Percentiles rank a stretch among this genome's conserved stretches.
These are phyloP conservation scores for Scelioninae gen. 2 DNA, from an alignment of 2,888 invertebrate genomes.

Conservation along the genomic window DNA sequence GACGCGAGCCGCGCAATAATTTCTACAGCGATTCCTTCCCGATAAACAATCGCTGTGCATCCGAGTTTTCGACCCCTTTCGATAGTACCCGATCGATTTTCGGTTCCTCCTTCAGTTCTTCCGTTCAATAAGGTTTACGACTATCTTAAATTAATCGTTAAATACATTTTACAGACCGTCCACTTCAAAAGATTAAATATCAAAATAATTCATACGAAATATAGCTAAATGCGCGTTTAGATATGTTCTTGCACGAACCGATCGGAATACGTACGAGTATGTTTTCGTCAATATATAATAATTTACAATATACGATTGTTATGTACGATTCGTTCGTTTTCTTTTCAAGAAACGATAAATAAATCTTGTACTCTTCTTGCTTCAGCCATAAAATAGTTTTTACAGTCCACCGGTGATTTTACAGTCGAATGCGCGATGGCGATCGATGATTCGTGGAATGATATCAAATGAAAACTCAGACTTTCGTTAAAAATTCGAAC, in stretches of 20 bases:
- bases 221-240: constrained; percentile 55
- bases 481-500: constrained; percentile 48
- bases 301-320: constrained; percentile 32
- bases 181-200: constrained; percentile 61
- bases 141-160: constrained; percentile 66
- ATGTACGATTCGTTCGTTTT: constrained; percentile 13
- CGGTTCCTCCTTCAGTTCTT: not conserved
- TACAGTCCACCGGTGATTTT: constrained; percentile 25
- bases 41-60: constrained; percentile 25
- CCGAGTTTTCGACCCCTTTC: not conserved
- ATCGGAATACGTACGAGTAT: constrained; percentile 26
- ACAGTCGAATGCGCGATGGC: constrained; percentile 27
- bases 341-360: constrained; percentile 24
- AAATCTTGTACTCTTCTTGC: constrained; percentile 39
- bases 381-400: constrained; percentile 10
- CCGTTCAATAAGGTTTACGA: constrained; percentile 35
- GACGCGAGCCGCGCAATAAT: constrained; percentile 31
- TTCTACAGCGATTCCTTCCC: constrained; percentile 18
- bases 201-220: constrained; percentile 61
- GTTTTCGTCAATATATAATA: constrained; percentile 30
- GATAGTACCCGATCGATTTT: too few relatives aligned
- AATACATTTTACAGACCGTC: constrained; percentile 59
- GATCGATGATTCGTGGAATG: constrained; percentile 39
- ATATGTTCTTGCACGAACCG: constrained; percentile 53
- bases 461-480: constrained; percentile 52